These are phyloP conservation scores for Hypselothyrea guttata DNA, from an alignment of 2,888 invertebrate genomes.

Conservation along the genomic window DNA sequence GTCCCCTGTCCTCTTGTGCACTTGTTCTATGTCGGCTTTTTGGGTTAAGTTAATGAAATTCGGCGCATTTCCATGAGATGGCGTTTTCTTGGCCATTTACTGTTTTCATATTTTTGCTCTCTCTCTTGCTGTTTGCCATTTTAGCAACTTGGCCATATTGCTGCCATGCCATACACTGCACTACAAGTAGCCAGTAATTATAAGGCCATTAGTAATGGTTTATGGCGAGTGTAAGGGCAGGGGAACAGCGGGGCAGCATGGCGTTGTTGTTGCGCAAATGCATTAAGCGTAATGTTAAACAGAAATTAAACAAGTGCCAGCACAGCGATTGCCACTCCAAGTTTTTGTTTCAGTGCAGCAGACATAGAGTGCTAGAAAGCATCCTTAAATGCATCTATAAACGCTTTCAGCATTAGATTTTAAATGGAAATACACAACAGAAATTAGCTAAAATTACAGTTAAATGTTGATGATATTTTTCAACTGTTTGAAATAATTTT, in stretches of 20 bases:
- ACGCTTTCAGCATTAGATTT: too few relatives aligned
- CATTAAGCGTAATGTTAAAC: conserved; percentile 73
- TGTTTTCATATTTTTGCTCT: conserved; percentile 35
- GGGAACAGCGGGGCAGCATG: conserved; percentile 6
- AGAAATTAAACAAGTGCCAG: conserved; percentile 62
- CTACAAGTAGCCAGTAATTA: conserved; percentile 72
- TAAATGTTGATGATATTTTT: too few relatives aligned
- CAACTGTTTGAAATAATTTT: too few relatives aligned
- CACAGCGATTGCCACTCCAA: conserved; percentile 45
- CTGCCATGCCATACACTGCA: conserved; percentile 34
- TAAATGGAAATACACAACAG: too few relatives aligned
- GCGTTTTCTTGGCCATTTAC: not conserved
- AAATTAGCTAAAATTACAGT: too few relatives aligned
- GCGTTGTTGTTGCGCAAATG: conserved; percentile 75
- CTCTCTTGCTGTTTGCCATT: conserved; percentile 30
- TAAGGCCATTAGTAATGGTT: conserved; percentile 71
- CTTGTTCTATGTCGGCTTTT: conserved; percentile 20
- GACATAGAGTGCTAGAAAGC: too few relatives aligned
- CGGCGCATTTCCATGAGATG: conserved; percentile 33
- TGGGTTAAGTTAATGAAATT: conserved; percentile 62
- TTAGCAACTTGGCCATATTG: conserved; percentile 49
- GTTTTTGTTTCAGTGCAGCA: not conserved
- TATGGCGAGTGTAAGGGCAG: conserved; percentile 6
- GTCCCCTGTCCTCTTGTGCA: conserved; percentile 2
- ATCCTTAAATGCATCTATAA: too few relatives aligned